phyloP scores from a whole-genome alignment of 2,888 invertebrate species.

The Xestia sexstrigata region DNA sequence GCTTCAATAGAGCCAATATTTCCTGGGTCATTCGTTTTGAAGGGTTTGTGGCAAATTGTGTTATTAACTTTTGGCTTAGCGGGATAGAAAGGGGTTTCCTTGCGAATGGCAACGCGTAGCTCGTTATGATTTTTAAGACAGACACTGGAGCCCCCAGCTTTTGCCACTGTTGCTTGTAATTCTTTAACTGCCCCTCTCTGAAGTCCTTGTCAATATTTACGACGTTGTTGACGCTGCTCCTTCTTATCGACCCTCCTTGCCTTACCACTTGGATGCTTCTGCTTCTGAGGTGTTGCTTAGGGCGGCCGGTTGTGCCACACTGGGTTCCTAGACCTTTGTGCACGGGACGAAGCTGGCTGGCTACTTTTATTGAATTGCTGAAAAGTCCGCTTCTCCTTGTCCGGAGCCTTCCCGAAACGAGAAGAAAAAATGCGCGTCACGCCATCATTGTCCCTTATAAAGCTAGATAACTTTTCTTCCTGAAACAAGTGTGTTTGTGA shows the following conservation, averaged over 20 bases:
- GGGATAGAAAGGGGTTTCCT: conserved; percentile 46
- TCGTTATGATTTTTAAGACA: conserved; percentile 35
- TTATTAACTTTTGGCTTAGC: conserved; percentile 6
- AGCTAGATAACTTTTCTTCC: conserved; percentile 1
- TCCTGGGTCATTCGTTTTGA: conserved; percentile 32
- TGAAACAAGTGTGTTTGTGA: conserved; percentile 18
- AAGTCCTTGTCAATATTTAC: conserved; percentile 27
- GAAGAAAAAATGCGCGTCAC: conserved; percentile 23
- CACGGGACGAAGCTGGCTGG: conserved; percentile 18
- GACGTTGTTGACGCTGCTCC: conserved; percentile 14
- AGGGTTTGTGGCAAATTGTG: conserved; percentile 8
- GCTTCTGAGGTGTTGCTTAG: conserved; percentile 4
- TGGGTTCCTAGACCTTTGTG: conserved; percentile 18
- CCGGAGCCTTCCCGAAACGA: conserved; percentile 18
- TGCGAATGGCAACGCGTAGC: conserved; percentile 49
- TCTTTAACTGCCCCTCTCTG: conserved; percentile 26
- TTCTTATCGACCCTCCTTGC: conserved; percentile 16
- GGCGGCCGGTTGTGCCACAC: conserved; percentile 22
- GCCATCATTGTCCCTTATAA: conserved; percentile 23
- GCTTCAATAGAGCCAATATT: conserved; percentile 22
- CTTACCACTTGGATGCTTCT: background rate
- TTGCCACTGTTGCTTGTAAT: conserved; percentile 10
- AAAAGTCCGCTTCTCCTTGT: conserved; percentile 11
- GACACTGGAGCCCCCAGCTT: conserved; percentile 22
- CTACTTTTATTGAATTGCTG: conserved; percentile 4